Evolutionary conservation across 2,888 invertebrate species (phyloP), one percentile per base, ranked within the genome.

Genomic region (Campoletis raptor): DNA sequence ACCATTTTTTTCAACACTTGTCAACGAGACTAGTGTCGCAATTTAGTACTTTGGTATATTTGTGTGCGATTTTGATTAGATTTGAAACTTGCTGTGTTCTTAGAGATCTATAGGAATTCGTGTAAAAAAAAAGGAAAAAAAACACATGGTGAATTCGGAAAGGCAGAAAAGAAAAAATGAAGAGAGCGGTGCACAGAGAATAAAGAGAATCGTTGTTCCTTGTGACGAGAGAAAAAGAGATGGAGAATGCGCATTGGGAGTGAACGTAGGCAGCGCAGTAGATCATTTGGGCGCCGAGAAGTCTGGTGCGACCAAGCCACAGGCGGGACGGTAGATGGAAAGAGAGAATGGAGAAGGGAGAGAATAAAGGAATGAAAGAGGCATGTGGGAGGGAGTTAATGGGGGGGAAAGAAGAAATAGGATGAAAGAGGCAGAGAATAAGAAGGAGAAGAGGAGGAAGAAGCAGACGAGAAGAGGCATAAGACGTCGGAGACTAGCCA

Each of bases 271-370:
- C 80, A 88, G 89, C 92, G 93, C 88, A 89, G 92, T 92, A 91
- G 91, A 93, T 93, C 91, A 93, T 94, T 94, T 93, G 93, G 94
- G 94, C 94, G 94, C 94, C 94, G 92, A 92, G 92, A 93, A 94
- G 94, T 94, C 94, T 94, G 93, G 94, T 93, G 89, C 92, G 92
- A 86, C 87, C 87, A 64, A 61, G 88, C 83, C 64, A 45, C 74
- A 70, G 70, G 64, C 81, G 83, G 48, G 83, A 83, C 81, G 81
- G 15, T 64, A 12, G 80, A 36, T 24, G 10, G 69, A 54, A 48
- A 57, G 24, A 61, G 72, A 57, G 74, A 72, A 48, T 18, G 48
- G 48, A 48, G 18, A n/a, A 48, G 66, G 40, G 61, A 52, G n/a
- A 54, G 64, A 61, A 66, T 54, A 72, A 78, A 24, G 66, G 64